Percentiles rank a stretch among this genome's conserved stretches.
phyloP scores from a whole-genome alignment of 2,888 invertebrate species.

The Psococerastis gibbosa region DNA sequence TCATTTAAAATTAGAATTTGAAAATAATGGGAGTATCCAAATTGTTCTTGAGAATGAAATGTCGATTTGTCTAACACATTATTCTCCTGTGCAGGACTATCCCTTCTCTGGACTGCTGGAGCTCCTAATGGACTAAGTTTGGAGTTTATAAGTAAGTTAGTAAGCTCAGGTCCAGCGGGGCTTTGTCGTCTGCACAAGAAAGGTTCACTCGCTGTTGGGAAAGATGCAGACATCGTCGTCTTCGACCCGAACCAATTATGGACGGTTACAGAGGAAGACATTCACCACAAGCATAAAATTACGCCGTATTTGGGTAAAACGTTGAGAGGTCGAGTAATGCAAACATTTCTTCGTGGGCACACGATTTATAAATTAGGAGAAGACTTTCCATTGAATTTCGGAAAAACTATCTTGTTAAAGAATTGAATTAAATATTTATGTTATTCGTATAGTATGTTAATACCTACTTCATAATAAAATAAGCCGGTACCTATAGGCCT shows the following conservation, averaged over 20 bases:
- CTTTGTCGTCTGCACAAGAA: slow-evolving; percentile 42
- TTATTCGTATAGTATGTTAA: no score
- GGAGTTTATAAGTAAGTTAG: slow-evolving; percentile 34
- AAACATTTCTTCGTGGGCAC: slow-evolving; percentile 44
- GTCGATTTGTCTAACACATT: not conserved
- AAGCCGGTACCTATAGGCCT: no score
- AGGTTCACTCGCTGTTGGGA: slow-evolving; percentile 38
- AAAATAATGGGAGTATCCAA: no score
- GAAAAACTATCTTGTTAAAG: slow-evolving; percentile 27
- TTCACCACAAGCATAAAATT: slow-evolving; percentile 51
- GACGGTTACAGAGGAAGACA: slow-evolving; percentile 33
- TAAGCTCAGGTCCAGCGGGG: slow-evolving; percentile 39
- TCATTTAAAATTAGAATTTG: no score
- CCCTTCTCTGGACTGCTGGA: slow-evolving; percentile 47
- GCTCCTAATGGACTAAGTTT: slow-evolving; percentile 30
- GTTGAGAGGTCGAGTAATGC: slow-evolving; percentile 39
- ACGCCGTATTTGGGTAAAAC: slow-evolving; percentile 43
- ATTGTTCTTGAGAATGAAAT: no score
- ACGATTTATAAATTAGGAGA: slow-evolving; percentile 34
- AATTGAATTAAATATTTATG: no score
- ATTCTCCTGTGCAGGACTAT: slow-evolving; percentile 29
- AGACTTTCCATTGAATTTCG: slow-evolving; percentile 27
- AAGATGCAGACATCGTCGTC: slow-evolving; percentile 52
- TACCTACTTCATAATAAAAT: no score
- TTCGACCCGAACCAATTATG: slow-evolving; percentile 46